Evolutionary conservation across 2,113 vertebrate genomes (phyloP), one percentile per base, ranked within the genome.

Genomic region (Bagarius yarrelli): DNA sequence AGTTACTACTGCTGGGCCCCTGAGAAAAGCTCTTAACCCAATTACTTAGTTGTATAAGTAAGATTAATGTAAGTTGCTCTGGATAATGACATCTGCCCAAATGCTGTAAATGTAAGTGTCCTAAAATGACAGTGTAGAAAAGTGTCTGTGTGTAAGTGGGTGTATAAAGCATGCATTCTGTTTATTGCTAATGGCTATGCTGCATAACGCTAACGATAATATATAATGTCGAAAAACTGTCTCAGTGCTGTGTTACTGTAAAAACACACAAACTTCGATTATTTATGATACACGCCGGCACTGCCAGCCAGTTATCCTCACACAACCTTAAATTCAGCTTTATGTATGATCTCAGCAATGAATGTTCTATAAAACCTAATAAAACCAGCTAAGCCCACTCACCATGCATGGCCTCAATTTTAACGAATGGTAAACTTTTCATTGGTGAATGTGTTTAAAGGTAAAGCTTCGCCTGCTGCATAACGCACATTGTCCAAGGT

Each of bases 71-170:
- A n/a, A n/a, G n/a, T n/a, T n/a, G n/a, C n/a, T n/a, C n/a, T n/a
- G n/a, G n/a, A n/a, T n/a, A n/a, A n/a, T n/a, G n/a, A n/a, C n/a
- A n/a, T n/a, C n/a, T n/a, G n/a, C n/a, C n/a, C n/a, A n/a, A n/a
- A n/a, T n/a, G n/a, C n/a, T 55, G 85, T 57, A 13, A 16, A 50
- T 67, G 61, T 27, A 55, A 63, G 69, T 71, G 81, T 63, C 27
- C 25, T 2, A 55, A 16, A 83, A 67, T 61, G 66, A 74, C 71
- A 44, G 70, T 59, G 69, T 36, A 74, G 32, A 55, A 56, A 76
- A 36, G 60, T 53, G 36, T 30, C 18, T 60, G n/a, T 32, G 55
- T 70, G 56, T 19, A 34, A 71, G 83, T 74, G 50, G 44, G 23
- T 64, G 70, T 32, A 30, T 36, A 21, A 14, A 3, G 63, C 59